These are phyloP conservation scores for Dryococelus australis DNA, from an alignment of 2,888 invertebrate genomes.

Conservation along the genomic window DNA sequence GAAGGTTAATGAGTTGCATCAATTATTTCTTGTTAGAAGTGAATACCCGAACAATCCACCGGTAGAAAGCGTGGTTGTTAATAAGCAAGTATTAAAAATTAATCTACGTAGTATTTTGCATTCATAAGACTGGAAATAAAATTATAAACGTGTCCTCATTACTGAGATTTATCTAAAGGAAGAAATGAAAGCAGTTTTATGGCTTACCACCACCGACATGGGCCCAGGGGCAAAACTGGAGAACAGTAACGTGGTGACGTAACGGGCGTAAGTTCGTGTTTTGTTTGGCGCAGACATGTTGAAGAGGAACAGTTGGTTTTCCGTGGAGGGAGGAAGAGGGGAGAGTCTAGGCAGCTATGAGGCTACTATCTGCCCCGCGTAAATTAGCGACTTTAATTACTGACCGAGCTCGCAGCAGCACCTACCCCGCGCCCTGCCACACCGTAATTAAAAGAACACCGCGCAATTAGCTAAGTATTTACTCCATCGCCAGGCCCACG, in stretches of 20 bases:
- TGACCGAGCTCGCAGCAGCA: neutral
- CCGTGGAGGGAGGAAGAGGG: neutral
- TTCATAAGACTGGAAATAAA: too few relatives aligned
- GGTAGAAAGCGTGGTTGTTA: too few relatives aligned
- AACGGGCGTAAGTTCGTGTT: neutral
- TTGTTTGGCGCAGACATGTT: neutral
- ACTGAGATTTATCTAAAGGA: too few relatives aligned
- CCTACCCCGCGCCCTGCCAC: neutral
- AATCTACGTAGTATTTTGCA: too few relatives aligned
- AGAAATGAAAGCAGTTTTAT: too few relatives aligned
- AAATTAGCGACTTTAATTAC: constrained; percentile 9
- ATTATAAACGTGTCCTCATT: too few relatives aligned
- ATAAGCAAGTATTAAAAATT: too few relatives aligned
- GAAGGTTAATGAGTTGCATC: too few relatives aligned
- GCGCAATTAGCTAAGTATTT: neutral
- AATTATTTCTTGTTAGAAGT: too few relatives aligned
- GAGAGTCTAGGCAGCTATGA: neutral
- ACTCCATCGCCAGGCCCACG: neutral
- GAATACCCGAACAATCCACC: too few relatives aligned
- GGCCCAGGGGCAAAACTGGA: too few relatives aligned
- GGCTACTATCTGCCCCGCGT: neutral
- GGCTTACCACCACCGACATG: too few relatives aligned
- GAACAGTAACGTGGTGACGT: neutral
- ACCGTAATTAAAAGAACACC: neutral
- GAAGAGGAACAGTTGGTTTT: neutral